Evolutionary conservation across 2,113 vertebrate species (phyloP).

Genomic region (Xiphorhynchus elegans): DNA sequence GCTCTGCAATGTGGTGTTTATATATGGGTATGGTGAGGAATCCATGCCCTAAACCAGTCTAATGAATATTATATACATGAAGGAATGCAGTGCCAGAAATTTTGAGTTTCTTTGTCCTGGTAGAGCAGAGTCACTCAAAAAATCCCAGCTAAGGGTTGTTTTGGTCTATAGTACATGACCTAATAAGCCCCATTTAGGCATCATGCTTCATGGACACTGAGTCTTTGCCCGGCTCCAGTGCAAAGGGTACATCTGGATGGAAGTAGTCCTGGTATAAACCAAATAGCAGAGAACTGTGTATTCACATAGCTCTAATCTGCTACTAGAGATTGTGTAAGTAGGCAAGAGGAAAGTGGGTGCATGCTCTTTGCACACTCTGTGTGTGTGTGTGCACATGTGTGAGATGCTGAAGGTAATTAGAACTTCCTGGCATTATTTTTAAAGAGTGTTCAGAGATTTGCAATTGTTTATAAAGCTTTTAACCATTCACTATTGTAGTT

Average conservation of each 20-base stretch:
- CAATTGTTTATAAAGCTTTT: background rate
- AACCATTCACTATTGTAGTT: background rate
- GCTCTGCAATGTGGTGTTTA: background rate
- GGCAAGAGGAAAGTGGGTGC: background rate
- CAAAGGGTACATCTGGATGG: background rate
- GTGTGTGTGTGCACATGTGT: too few relatives aligned
- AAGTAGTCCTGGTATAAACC: background rate
- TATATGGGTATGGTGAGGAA: background rate
- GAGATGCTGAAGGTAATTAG: background rate
- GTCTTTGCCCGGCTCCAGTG: background rate
- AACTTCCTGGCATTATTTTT: background rate
- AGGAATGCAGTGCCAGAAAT: background rate
- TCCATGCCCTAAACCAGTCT: background rate
- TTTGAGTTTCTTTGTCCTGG: background rate
- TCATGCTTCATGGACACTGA: accelerated
- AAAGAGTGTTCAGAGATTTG: background rate
- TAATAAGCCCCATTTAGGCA: background rate
- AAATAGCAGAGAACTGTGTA: accelerated
- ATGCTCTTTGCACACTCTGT: background rate
- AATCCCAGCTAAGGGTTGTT: background rate
- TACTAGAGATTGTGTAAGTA: background rate
- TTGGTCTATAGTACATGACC: background rate
- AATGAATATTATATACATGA: background rate
- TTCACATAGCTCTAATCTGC: background rate
- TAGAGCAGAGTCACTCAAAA: background rate